Conservation (phyloP, 1,140 invertebrate species). For the Diachasmimorpha longicaudata region DNA sequence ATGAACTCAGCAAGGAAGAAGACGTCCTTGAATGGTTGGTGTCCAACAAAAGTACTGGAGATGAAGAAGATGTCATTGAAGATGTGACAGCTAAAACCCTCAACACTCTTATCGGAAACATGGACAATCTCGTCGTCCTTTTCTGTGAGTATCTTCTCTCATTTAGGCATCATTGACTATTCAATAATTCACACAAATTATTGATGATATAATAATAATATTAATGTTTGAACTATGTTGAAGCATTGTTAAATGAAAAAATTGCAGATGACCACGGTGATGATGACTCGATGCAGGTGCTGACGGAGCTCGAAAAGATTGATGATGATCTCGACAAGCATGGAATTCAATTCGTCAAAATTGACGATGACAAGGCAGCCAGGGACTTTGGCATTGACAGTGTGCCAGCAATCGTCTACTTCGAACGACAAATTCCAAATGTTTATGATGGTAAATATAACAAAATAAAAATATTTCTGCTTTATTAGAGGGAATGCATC, state of each 20-base stretch:
- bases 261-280: constrained; percentile 81
- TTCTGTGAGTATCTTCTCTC: constrained; percentile 76
- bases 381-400: constrained; percentile 86
- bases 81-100: constrained; percentile 89
- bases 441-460: constrained; percentile 79
- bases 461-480: constrained; percentile 7
- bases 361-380: constrained; percentile 83
- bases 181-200: no score
- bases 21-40: constrained; percentile 93
- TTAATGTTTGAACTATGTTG: no score
- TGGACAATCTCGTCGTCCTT: constrained; percentile 89
- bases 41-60: constrained; percentile 88
- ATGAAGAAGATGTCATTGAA: constrained; percentile 93
- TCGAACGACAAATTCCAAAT: constrained; percentile 91
- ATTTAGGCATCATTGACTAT: constrained; percentile 36
- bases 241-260: not conserved
- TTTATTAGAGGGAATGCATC: not conserved
- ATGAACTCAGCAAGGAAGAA: constrained; percentile 88
- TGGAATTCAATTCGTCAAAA: constrained; percentile 93
- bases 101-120: constrained; percentile 85
- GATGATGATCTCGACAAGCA: constrained; percentile 91
- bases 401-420: constrained; percentile 87
- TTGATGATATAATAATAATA: no score
- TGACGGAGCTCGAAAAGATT: constrained; percentile 88
- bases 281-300: constrained; percentile 81